Percentiles rank a stretch among this genome's conserved stretches.
phyloP scores from a whole-genome alignment of 2,888 invertebrate species.

The Cephus spinipes region DNA sequence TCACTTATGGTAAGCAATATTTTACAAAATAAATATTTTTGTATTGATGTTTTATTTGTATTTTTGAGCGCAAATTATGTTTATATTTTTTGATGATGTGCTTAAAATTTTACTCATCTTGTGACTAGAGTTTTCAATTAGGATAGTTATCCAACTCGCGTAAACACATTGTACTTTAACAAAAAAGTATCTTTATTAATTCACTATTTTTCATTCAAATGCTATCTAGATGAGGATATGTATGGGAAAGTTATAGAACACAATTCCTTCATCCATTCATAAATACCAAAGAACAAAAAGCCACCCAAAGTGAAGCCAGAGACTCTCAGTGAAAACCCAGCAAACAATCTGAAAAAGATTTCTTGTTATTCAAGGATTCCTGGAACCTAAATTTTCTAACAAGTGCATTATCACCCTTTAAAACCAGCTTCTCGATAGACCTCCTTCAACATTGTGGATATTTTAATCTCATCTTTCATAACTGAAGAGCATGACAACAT shows the following conservation, averaged over 20 bases:
- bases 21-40: background rate
- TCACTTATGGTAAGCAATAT: background rate
- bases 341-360: constrained; percentile 78
- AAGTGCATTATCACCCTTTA: constrained; percentile 70
- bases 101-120: background rate
- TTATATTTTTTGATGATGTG: background rate
- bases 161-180: background rate
- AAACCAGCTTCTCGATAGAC: constrained; percentile 79
- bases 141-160: background rate
- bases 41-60: background rate
- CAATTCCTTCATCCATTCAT: constrained; percentile 75
- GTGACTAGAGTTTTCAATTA: background rate
- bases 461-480: constrained; percentile 63
- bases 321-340: constrained; percentile 87
- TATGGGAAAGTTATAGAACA: constrained; percentile 41
- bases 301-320: constrained; percentile 93
- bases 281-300: constrained; percentile 94
- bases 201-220: background rate
- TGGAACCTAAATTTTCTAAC: constrained; percentile 8
- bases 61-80: background rate
- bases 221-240: constrained; percentile 4
- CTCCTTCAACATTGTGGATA: constrained; percentile 69
- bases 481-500: constrained; percentile 83
- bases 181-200: background rate
- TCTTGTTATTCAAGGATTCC: constrained; percentile 6